A percentile compares a stretch with the other conserved stretches of the same genome.
Conservation (phyloP, 2,113 vertebrate species). For the Probosciger aterrimus region DNA sequence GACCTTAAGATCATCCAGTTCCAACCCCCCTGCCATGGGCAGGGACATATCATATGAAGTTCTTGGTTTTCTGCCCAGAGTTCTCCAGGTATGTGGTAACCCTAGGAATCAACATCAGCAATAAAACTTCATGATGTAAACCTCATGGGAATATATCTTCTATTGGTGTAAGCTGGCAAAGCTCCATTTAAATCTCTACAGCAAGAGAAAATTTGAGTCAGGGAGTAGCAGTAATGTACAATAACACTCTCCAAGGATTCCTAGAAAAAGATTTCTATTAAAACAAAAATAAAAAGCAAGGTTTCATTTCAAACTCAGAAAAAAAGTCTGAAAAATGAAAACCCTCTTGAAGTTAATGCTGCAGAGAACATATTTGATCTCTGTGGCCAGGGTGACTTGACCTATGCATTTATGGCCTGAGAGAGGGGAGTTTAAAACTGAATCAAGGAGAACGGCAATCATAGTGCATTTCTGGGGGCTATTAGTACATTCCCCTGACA, state of each 20-base stretch:
- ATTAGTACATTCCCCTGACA: slow-evolving; percentile 14
- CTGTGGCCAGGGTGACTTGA: background rate
- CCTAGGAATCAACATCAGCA: slow-evolving; percentile 32
- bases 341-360: background rate
- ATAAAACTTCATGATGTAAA: slow-evolving; percentile 36
- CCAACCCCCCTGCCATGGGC: too few relatives aligned
- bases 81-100: slow-evolving; percentile 34
- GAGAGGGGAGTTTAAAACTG: background rate
- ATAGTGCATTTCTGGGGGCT: background rate
- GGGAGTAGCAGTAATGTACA: background rate
- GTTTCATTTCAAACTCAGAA: background rate
- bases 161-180: slow-evolving; percentile 6
- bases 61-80: slow-evolving; percentile 25
- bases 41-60: background rate
- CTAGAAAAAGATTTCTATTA: slow-evolving; percentile 14
- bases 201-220: slow-evolving; percentile 31
- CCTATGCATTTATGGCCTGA: background rate
- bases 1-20: too few relatives aligned
- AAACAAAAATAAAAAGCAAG: slow-evolving; percentile 38
- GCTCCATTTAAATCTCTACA: background rate
- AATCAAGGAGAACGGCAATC: background rate
- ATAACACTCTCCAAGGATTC: slow-evolving; percentile 6
- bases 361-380: slow-evolving; percentile 1
- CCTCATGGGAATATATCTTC: background rate
- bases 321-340: slow-evolving; percentile 6